Evolutionary conservation across 2,797 vertebrate species (phyloP), one percentile per base, ranked within the genome.

Genomic region (Loriculus beryllinus): DNA sequence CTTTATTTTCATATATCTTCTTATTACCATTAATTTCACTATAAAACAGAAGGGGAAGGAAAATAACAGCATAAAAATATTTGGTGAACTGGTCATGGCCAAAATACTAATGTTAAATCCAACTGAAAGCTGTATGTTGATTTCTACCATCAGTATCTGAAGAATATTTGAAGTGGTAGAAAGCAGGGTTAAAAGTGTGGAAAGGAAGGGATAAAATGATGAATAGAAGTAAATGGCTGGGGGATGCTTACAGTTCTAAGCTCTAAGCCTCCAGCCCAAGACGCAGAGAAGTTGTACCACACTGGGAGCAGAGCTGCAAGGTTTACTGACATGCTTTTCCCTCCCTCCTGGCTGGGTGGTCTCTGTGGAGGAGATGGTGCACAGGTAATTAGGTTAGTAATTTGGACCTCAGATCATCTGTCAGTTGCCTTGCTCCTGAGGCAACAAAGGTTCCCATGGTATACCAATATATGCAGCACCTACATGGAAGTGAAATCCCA

Each of bases 311-410:
- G 56, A 80, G 39, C 20, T 75, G 42, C n/a, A 59, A 54, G 51
- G 51, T 42, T 23, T 75, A 63, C 16, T 79, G 65, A 62, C 1
- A 0, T 22, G 13, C 5, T 1, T 65, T 88, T 84, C 10, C 8
- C 13, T 70, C 37, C 51, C 26, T 84, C 40, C 48, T 2, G 1
- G 23, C 20, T 74, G 71, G 63, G 49, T 74, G 70, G 56, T 76
- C 79, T 80, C 63, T 60, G 15, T 49, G 74, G 69, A 95, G 72
- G 59, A 80, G 45, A 29, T 4, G 12, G 7, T 77, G n/a, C 48
- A 77, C 82, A 74, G n/a, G 67, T 90, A 95, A 95, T 82, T 84
- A 82, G 5, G 37, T 31, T 74, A 60, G 43, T 63, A 81, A 90
- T 90, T 67, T 85, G 78, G 52, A 39, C 48, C 29, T 85, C 0